Evolutionary conservation across 2,113 vertebrate genomes (phyloP).

Genomic region (Platycercus adscitus): DNA sequence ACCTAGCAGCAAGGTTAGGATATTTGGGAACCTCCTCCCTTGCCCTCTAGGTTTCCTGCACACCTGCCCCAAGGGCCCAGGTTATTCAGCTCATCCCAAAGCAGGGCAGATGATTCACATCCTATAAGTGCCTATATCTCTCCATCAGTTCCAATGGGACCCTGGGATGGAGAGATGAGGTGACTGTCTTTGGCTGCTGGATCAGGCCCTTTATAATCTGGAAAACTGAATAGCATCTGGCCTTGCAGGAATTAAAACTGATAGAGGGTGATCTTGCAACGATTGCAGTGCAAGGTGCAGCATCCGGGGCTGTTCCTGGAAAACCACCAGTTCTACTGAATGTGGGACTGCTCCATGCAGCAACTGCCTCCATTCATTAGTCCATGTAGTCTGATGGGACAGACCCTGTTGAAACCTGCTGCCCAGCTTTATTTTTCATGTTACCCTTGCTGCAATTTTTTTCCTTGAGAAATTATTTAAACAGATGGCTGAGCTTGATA

Average conservation of each 20-base stretch:
- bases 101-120: neutral
- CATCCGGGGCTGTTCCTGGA: neutral
- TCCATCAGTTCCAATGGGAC: neutral
- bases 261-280: neutral
- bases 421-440: neutral
- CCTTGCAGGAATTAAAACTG: neutral
- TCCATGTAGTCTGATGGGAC: neutral
- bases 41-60: neutral
- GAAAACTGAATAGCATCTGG: neutral
- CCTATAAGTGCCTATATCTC: neutral
- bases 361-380: neutral
- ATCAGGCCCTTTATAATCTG: neutral
- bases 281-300: neutral
- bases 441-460: constrained; percentile 2
- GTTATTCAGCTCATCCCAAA: neutral
- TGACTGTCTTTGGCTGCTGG: neutral
- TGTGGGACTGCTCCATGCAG: neutral
- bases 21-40: neutral
- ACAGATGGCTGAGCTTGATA: constrained; percentile 59
- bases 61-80: neutral
- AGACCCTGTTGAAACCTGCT: neutral
- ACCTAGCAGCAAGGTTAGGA: neutral
- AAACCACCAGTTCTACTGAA: neutral
- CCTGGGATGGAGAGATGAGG: neutral
- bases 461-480: constrained; percentile 44